Evolutionary conservation across 2,113 vertebrate genomes (phyloP).

Genomic region (Dendropsophus ebraccatus): DNA sequence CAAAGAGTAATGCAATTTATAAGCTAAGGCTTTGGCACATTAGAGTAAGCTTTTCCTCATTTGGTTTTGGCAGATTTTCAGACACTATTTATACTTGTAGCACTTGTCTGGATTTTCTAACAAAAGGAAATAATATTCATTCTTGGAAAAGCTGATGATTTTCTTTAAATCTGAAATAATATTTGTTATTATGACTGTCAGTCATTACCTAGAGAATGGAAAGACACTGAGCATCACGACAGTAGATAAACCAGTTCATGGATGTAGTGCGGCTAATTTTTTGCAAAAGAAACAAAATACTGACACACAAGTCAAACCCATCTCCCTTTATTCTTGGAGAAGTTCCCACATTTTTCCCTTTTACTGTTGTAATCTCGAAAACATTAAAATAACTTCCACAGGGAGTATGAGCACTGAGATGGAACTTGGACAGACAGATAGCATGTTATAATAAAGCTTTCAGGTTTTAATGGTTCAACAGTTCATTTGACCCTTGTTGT

Average conservation of each 20-base stretch:
- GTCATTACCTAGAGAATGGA: neutral
- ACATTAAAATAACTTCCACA: slow-evolving; percentile 29
- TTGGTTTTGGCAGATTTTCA: slow-evolving; percentile 37
- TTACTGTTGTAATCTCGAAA: slow-evolving; percentile 28
- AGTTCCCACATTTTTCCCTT: slow-evolving; percentile 42
- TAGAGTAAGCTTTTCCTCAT: neutral
- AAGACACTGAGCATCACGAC: neutral
- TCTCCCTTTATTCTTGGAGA: slow-evolving; percentile 35
- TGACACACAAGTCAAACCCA: slow-evolving; percentile 12
- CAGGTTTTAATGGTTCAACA: slow-evolving; percentile 24
- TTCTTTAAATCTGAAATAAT: slow-evolving; percentile 17
- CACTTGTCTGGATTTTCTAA: slow-evolving; percentile 13
- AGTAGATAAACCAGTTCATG: neutral
- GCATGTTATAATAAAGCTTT: slow-evolving; percentile 10
- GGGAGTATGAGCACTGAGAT: slow-evolving; percentile 40
- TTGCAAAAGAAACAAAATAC: slow-evolving; percentile 9
- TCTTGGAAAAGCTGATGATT: slow-evolving; percentile 12
- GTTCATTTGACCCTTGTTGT: slow-evolving; percentile 38
- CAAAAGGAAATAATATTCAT: neutral
- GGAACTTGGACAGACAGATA: slow-evolving; percentile 34
- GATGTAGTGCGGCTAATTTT: neutral
- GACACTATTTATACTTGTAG: slow-evolving; percentile 19
- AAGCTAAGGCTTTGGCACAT: neutral
- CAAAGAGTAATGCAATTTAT: slow-evolving; percentile 15
- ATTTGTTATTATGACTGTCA: slow-evolving; percentile 20